Conservation (phyloP, 2,888 invertebrate species). For the Timema cristinae region DNA sequence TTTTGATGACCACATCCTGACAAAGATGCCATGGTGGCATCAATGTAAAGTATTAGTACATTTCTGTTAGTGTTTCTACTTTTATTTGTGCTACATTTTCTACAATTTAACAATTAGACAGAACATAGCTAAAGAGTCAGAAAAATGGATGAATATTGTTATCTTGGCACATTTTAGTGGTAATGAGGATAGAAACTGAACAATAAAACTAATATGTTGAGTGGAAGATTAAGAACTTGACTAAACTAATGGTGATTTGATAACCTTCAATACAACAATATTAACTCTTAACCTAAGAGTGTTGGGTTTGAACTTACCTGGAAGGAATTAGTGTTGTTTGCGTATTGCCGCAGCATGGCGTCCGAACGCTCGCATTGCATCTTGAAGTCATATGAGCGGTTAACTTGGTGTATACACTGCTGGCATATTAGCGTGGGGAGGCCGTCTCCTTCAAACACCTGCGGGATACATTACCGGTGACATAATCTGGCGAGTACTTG, state of each 20-base stretch:
- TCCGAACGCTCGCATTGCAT: slow-evolving; percentile 9
- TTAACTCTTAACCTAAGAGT: not conserved
- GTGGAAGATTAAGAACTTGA: not conserved
- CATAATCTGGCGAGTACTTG: too few species aligned
- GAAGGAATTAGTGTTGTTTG: slow-evolving; percentile 1
- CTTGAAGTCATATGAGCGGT: slow-evolving; percentile 13
- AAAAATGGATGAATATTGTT: too few species aligned
- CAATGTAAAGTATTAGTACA: too few species aligned
- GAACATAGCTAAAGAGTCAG: too few species aligned
- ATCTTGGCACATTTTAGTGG: not conserved
- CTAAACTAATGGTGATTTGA: not conserved
- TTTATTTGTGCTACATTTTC: too few species aligned
- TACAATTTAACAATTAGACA: too few species aligned
- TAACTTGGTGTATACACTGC: slow-evolving; percentile 9
- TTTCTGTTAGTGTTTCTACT: too few species aligned
- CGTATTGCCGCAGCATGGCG: slow-evolving; percentile 12
- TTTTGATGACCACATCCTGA: too few species aligned
- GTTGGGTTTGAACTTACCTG: slow-evolving; percentile 1
- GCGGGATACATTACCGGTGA: too few species aligned
- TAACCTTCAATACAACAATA: not conserved
- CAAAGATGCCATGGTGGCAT: too few species aligned
- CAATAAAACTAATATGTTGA: not conserved
- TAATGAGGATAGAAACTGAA: not conserved
- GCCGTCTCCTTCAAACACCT: slow-evolving; percentile 11
- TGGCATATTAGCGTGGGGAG: slow-evolving; percentile 12